A percentile compares a stretch with the other conserved stretches of the same genome.
These are phyloP conservation scores for Saturnia japonica DNA, from an alignment of 2,888 invertebrate genomes.

Conservation along the genomic window DNA sequence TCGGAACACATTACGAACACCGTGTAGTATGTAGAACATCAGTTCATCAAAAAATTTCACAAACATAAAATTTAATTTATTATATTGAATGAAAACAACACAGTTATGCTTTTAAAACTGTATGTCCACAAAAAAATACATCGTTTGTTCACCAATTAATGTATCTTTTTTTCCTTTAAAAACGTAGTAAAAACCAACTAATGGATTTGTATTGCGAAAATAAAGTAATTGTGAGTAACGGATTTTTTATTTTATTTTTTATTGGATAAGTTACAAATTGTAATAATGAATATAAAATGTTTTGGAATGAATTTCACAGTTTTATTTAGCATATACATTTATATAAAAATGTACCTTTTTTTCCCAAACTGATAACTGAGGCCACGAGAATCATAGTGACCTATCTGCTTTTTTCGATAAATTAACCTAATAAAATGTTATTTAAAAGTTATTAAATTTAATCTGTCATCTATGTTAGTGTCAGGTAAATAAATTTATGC, in stretches of 20 bases:
- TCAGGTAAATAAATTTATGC: too few relatives aligned
- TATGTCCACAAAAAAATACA: conserved; percentile 10
- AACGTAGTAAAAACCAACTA: background rate
- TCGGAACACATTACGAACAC: conserved; percentile 1
- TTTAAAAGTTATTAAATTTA: too few relatives aligned
- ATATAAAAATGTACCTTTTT: too few relatives aligned
- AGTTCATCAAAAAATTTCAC: background rate
- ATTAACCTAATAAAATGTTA: too few relatives aligned
- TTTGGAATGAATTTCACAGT: background rate
- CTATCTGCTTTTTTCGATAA: too few relatives aligned
- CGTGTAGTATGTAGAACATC: background rate
- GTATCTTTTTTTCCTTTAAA: conserved; percentile 2
- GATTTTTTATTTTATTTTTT: conserved; percentile 1
- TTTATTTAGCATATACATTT: background rate
- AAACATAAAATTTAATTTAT: background rate
- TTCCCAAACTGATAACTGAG: too few relatives aligned
- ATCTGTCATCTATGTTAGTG: too few relatives aligned
- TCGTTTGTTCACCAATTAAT: background rate
- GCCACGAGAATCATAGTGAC: too few relatives aligned
- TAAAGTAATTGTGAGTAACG: conserved; percentile 4
- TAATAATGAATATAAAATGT: conserved; percentile 8
- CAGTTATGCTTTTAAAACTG: conserved; percentile 10
- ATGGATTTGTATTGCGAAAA: conserved; percentile 1
- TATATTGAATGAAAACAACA: conserved; percentile 1
- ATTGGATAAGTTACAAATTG: background rate